phyloP scores from a whole-genome alignment of 2,797 vertebrate species.

The Oophaga sylvatica region DNA sequence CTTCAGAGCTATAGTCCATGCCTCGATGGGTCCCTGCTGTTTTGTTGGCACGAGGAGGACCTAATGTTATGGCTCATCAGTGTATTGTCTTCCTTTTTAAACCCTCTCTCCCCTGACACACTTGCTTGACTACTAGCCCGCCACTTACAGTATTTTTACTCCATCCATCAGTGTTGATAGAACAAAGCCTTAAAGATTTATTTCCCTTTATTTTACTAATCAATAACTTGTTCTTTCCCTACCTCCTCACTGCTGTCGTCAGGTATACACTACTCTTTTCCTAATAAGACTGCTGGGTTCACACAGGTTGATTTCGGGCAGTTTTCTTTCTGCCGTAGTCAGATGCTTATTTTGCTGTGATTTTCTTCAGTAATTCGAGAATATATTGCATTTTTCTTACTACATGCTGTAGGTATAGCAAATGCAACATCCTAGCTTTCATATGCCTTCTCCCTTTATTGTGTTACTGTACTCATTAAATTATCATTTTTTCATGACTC shows the following conservation, averaged over 20 bases:
- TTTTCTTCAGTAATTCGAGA: not conserved
- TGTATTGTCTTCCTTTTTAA: not conserved
- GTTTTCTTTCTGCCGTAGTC: not conserved
- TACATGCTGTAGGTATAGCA: not conserved
- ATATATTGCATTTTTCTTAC: no score
- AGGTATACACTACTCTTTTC: not conserved
- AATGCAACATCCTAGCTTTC: no score
- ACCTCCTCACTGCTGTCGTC: not conserved
- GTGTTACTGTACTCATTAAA: no score
- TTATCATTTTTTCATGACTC: no score
- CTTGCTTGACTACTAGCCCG: not conserved
- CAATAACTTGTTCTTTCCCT: not conserved
- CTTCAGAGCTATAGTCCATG: no score
- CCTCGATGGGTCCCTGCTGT: no score
- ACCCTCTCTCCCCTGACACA: not conserved
- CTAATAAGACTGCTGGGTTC: not conserved
- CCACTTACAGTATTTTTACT: not conserved
- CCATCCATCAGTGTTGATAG: slow-evolving; percentile 9
- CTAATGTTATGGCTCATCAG: not conserved
- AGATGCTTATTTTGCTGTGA: not conserved
- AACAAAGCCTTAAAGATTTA: not conserved
- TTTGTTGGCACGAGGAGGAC: no score
- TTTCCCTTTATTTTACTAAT: not conserved
- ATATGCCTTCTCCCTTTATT: no score
- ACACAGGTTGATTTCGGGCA: not conserved